These are phyloP conservation scores for Chrysolina oricalcia DNA, from an alignment of 2,888 invertebrate species.

Conservation along the genomic window DNA sequence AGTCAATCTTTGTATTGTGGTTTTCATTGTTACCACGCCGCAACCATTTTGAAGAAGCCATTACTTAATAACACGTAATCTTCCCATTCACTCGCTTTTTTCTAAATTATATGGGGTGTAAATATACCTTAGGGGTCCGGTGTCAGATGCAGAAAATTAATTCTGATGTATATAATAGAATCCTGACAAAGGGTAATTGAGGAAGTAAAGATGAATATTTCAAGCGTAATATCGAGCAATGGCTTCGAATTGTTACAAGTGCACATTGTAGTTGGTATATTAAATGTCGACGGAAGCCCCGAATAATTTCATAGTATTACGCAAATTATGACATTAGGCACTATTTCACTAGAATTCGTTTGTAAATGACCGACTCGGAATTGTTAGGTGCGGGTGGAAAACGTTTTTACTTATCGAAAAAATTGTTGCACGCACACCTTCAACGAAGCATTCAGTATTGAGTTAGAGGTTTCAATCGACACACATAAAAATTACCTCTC, in stretches of 20 bases:
- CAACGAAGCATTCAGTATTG: no score
- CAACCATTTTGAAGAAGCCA: constrained; percentile 17
- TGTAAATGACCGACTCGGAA: background rate
- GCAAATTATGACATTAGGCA: constrained; percentile 14
- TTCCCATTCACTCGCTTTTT: constrained; percentile 6
- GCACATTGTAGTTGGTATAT: constrained; percentile 1
- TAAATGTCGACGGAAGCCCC: constrained; percentile 21
- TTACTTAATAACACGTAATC: constrained; percentile 11
- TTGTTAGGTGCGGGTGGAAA: background rate
- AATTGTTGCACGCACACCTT: background rate
- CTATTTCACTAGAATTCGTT: background rate
- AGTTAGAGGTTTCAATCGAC: no score
- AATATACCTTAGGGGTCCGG: constrained; percentile 10
- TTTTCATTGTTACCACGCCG: background rate
- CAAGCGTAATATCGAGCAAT: constrained; percentile 17
- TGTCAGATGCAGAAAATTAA: constrained; percentile 30
- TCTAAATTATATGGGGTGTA: constrained; percentile 24
- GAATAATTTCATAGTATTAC: constrained; percentile 18
- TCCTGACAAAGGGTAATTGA: constrained; percentile 33
- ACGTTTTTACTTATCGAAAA: background rate
- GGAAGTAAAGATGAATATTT: constrained; percentile 35
- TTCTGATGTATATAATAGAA: constrained; percentile 21
- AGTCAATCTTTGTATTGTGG: constrained; percentile 9
- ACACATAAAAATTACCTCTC: no score
- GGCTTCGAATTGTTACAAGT: constrained; percentile 12